phyloP scores from a whole-genome alignment of 2,113 vertebrate species.

The Rhabdornis inornatus region DNA sequence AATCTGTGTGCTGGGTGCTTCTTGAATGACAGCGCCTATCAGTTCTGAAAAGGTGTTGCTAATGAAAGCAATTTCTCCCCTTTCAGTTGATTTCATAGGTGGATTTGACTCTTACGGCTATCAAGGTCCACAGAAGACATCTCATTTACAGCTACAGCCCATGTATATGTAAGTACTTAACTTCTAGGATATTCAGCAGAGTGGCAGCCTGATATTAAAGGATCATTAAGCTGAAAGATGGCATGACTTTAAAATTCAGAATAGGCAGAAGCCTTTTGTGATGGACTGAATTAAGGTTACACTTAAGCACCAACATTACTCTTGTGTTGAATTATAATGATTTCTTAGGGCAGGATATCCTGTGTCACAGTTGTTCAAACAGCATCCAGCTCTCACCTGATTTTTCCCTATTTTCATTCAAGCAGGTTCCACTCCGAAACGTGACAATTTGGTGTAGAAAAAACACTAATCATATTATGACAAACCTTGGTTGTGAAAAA shows the following conservation, averaged over 20 bases:
- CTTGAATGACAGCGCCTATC: neutral
- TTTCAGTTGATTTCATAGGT: slow-evolving; percentile 98
- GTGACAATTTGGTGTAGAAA: neutral
- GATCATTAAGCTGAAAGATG: slow-evolving; percentile 35
- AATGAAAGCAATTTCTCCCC: slow-evolving; percentile 54
- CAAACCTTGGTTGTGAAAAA: neutral
- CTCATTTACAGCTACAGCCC: slow-evolving; percentile 96
- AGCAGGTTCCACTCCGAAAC: neutral
- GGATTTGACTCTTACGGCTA: slow-evolving; percentile 99
- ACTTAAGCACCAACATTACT: neutral
- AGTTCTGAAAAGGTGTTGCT: slow-evolving; percentile 32
- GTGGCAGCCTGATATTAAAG: slow-evolving; percentile 39
- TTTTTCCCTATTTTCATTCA: neutral
- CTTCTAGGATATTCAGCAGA: neutral
- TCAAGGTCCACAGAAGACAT: slow-evolving; percentile 99
- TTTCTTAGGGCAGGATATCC: slow-evolving; percentile 5
- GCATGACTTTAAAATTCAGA: slow-evolving; percentile 13
- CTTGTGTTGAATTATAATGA: neutral
- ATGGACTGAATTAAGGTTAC: neutral
- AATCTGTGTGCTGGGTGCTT: neutral
- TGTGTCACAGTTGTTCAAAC: neutral
- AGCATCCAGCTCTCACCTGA: neutral
- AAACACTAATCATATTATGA: neutral
- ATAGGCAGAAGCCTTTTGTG: neutral
- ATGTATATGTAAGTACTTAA: slow-evolving; percentile 96